Evolutionary conservation across 2,113 vertebrate genomes (phyloP), one percentile per base, ranked within the genome.

Genomic region (Leptocoma aspasia): DNA sequence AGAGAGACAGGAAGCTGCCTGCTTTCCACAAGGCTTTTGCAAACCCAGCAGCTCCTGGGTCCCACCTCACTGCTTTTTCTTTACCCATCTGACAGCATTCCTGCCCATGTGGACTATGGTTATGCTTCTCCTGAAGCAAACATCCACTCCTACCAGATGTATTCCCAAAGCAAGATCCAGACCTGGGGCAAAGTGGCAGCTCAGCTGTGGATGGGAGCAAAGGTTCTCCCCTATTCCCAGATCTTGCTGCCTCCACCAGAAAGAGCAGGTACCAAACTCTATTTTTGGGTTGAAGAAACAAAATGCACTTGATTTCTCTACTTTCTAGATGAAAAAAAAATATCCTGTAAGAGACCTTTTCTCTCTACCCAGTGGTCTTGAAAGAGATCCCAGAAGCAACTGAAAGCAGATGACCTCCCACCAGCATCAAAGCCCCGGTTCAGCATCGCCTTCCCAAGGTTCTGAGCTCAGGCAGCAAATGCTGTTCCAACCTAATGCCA

Each of bases 91-190:
- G 26, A 57, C 56, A 75, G 28, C 37, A 78, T 11, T 78, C 45
- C 52, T 73, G 68, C 50, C 59, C 16, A 5, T 3, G 2, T 4
- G 2, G 23, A 63, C 57, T 23, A 44, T 0, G 1, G 60, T 49
- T 66, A 27, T 12, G 11, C 37, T n/a, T 61, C 65, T 95, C 47
- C 72, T 39, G 23, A 86, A 83, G 39, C 68, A 80, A 76, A 64
- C 0, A 5, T 24, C 24, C 19, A 2, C 35, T 87, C 41, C 78
- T 49, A 72, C 39, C 63, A 64, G 26, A 22, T 18, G 26, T 11
- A 20, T 50, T 80, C 69, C 64, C 60, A 81, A 19, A 6, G 57
- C 53, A 71, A 89, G 39, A 76, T 39, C 39, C 39, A 39, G 39
- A 39, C 39, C n/a, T 49, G 63, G 30, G 26, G 14, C 28, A 63